Base-by-base conservation (phyloP, 2,797 vertebrate genomes). In the Coluber constrictor region DNA sequence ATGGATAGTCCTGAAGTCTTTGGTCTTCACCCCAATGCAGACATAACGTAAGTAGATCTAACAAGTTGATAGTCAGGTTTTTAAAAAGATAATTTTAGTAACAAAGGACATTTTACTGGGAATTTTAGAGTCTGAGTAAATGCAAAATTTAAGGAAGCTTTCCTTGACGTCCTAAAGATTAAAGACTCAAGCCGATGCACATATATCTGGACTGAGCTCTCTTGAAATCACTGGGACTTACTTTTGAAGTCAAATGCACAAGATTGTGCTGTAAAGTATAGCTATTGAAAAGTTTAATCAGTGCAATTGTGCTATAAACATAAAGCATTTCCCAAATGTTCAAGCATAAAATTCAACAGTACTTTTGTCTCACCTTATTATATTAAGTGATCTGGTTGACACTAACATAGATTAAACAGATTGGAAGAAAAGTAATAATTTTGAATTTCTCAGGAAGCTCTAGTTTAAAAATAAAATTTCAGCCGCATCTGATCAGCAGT, bases 1-100 rank as follows among this genome's bases (percentile, higher is more conserved):
- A 91, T 97, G 74, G 98, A 99, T 94, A 98, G 97, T 88, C 98
- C 98, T 0, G 97, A 98, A 94, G 98, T 98, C 91, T 98, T 98
- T 95, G 98, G 98, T 90, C 97, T 98, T 27, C 98, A 98, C 93
- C 96, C 97, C 43, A 98, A 98, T 43, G 98, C 98, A 20, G 97
- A 98, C 93, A 98, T 98, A 95, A 98, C 96, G 97, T 98, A 95
- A 97, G 98, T 92, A 90, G 93, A 94, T 88, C 32, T 2, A 16
- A 43, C 86, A 29, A 86, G 37, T 25, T 59, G 87, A 60, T 57
- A 25, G 54, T 32, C 54, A 27, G 11, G 63, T 0, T 18, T 88
- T 91, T 91, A 3, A 43, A 70, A 94, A 91, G 59, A 57, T 90
- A 0, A 70, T 56, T 66, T 59, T 83, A 56, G 43, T 86, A 87